Evolutionary conservation across 2,797 vertebrate genomes (phyloP).

Genomic region (Chaunax sp.): DNA sequence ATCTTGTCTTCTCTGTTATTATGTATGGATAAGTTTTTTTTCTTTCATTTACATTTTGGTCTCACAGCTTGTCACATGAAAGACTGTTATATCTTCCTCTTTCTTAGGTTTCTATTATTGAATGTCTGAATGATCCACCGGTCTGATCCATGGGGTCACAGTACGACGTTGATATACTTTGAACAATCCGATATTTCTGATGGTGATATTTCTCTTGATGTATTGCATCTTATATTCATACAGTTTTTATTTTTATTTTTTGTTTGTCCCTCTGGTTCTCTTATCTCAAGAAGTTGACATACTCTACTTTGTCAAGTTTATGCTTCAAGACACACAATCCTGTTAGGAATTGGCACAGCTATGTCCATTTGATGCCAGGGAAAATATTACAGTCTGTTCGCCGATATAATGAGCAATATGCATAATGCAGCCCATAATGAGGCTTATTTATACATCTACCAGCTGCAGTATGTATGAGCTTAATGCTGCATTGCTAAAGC

Average conservation of each 20-base stretch:
- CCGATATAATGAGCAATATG: constrained; percentile 58
- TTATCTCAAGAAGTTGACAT: constrained; percentile 59
- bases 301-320: constrained; percentile 71
- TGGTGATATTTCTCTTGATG: constrained; percentile 41
- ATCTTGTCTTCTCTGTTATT: constrained; percentile 67
- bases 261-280: constrained; percentile 21
- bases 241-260: constrained; percentile 14
- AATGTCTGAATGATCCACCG: constrained; percentile 50
- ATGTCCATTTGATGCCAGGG: constrained; percentile 70
- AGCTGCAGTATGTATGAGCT: constrained; percentile 38
- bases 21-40: constrained; percentile 51
- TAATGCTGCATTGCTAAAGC: constrained; percentile 46
- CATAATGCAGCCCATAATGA: constrained; percentile 56
- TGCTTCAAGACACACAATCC: constrained; percentile 82
- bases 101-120: constrained; percentile 45
- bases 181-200: constrained; percentile 56
- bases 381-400: constrained; percentile 75
- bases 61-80: constrained; percentile 74
- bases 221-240: constrained; percentile 29
- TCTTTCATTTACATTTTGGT: constrained; percentile 35
- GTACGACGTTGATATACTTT: constrained; percentile 61
- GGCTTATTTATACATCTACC: constrained; percentile 59
- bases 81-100: constrained; percentile 41
- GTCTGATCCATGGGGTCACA: constrained; percentile 57
- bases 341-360: constrained; percentile 77